These are phyloP conservation scores for Parazoanthus darwini DNA, from an alignment of 92 coral and sea anemone genomes.

Conservation along the genomic window DNA sequence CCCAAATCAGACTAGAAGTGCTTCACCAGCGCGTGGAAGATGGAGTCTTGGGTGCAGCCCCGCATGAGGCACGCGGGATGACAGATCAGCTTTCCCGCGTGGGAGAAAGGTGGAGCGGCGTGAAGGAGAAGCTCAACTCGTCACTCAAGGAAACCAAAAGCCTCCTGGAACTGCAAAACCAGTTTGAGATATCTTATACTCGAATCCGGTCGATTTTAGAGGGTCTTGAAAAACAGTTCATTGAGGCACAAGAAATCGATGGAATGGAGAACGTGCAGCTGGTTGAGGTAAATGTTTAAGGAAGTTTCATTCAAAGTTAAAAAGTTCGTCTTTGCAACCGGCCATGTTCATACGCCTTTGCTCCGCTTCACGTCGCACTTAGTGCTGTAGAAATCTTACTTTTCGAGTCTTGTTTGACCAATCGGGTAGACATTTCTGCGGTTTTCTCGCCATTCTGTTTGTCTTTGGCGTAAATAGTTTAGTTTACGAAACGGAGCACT, in stretches of 20 bases:
- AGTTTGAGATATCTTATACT: slow-evolving; percentile 24
- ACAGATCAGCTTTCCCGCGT: slow-evolving; percentile 55
- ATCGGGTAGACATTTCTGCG: no score
- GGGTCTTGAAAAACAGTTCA: slow-evolving; percentile 34
- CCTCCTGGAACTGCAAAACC: slow-evolving; percentile 50
- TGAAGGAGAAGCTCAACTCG: slow-evolving; percentile 39
- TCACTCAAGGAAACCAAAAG: slow-evolving; percentile 44
- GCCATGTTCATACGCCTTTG: no score
- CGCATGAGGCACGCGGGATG: slow-evolving; percentile 45
- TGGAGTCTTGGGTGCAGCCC: slow-evolving; percentile 45
- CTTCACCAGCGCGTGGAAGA: slow-evolving; percentile 73
- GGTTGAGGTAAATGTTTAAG: slow-evolving; percentile 11
- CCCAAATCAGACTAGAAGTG: slow-evolving; percentile 64
- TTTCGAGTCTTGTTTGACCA: no score
- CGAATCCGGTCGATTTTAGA: slow-evolving; percentile 29
- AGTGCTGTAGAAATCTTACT: no score
- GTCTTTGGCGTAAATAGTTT: no score
- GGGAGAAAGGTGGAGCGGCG: slow-evolving; percentile 51
- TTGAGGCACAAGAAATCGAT: slow-evolving; percentile 19
- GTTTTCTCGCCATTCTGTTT: no score
- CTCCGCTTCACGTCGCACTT: no score
- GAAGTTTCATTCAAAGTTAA: no score
- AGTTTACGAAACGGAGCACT: no score
- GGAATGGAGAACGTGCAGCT: slow-evolving; percentile 37
- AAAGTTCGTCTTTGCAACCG: no score